A percentile compares a stretch with the other conserved stretches of the same genome.
These are phyloP conservation scores for Sarcophaga variegata DNA, from an alignment of 2,888 invertebrate genomes.

Conservation along the genomic window DNA sequence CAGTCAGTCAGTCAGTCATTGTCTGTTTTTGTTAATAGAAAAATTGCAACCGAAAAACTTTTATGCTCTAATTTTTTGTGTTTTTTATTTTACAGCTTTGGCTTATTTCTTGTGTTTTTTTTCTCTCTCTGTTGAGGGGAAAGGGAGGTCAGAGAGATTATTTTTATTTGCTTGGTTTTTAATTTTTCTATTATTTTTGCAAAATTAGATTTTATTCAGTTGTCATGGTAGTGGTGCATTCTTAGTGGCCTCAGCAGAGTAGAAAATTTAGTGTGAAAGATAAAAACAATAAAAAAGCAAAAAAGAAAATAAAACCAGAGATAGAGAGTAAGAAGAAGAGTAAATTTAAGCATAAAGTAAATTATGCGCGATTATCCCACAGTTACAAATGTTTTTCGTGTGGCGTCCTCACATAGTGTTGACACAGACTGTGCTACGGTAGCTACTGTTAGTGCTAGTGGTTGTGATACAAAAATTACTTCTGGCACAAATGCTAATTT, in stretches of 20 bases:
- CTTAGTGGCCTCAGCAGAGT: conserved; percentile 22
- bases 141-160: background rate
- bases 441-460: background rate
- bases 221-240: conserved; percentile 36
- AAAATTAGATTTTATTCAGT: conserved; percentile 51
- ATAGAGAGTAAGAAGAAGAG: background rate
- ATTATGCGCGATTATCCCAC: conserved; percentile 80
- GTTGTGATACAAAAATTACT: conserved; percentile 57
- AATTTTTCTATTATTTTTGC: conserved; percentile 40
- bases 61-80: conserved; percentile 48
- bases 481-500: conserved; percentile 67
- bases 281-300: conserved; percentile 19
- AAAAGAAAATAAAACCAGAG: conserved; percentile 7
- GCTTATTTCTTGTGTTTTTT: conserved; percentile 1
- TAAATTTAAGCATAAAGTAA: conserved; percentile 20
- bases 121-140: conserved; percentile 11
- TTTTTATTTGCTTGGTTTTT: conserved; percentile 2
- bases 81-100: conserved; percentile 19
- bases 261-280: conserved; percentile 42
- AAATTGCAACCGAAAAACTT: conserved; percentile 44
- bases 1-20: conserved; percentile 4
- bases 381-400: conserved; percentile 80
- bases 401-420: conserved; percentile 77
- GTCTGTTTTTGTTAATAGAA: conserved; percentile 29
- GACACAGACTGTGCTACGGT: conserved; percentile 71